Evolutionary conservation across 2,797 vertebrate species (phyloP), one percentile per base, ranked within the genome.

Genomic region (Peromyscus eremicus): DNA sequence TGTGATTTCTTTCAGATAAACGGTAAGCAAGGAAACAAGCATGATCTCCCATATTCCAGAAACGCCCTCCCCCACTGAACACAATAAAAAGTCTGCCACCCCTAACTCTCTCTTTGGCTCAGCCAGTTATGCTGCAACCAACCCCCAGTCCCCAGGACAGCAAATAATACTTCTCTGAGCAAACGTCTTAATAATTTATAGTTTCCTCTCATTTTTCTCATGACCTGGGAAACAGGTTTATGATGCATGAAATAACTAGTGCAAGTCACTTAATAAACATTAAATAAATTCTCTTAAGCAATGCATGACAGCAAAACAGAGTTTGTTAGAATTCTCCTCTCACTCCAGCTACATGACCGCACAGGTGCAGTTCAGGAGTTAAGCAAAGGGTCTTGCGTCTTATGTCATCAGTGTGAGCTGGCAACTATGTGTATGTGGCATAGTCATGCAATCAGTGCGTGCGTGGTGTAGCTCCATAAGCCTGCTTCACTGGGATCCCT

Each of bases 171-270:
- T 92, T 92, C 66, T 80, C 71, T 66, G 91, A 88, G 73, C 23
- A 91, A 66, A 86, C 71, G 6, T 55, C 73, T 94, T 92, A 71
- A 97, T 95, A 87, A 97, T 81, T 91, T 91, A 88, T 34, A 87
- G 43, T 62, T 86, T 64, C 23, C 21, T 77, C 25, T 89, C 60
- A 60, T 68, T 96, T 93, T 95, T 71, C 71, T 93, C 49, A 84
- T 77, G 70, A 95, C 75, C 49, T n/a, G 6, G 76, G 40, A 81
- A 27, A 94, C 55, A 81, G 32, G 40, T 84, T 92, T 21, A 23
- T 68, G 75, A 91, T 71, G 11, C 40, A 25, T 57, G 34, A 84
- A 89, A 92, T 76, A 92, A 55, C 14, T 37, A 68, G 23, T 49
- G 17, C 62, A 80, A 97, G 75, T 89, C 68, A 70, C 40, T 40